phyloP scores from a whole-genome alignment of 2,888 invertebrate genomes.

The Glyphotaelius pellucidus region DNA sequence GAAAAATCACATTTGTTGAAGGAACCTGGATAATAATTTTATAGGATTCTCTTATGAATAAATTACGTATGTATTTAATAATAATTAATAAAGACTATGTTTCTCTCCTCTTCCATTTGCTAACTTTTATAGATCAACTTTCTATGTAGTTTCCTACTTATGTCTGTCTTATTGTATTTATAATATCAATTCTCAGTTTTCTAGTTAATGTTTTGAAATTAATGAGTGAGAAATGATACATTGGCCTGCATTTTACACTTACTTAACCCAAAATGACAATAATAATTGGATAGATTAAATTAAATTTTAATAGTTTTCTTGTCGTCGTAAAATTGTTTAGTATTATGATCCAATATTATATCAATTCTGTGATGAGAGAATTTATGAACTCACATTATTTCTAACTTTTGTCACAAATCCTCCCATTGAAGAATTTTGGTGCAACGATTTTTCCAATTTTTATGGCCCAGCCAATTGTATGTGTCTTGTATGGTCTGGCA shows the following conservation, averaged over 20 bases:
- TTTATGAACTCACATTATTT: not conserved
- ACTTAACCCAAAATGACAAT: conserved; percentile 9
- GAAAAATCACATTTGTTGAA: not conserved
- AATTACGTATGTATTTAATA: not conserved
- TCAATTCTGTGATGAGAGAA: not conserved
- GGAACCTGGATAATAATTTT: not conserved
- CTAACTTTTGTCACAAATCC: not conserved
- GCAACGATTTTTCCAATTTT: not conserved
- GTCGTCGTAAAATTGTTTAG: conserved; percentile 1
- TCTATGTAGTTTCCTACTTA: not conserved
- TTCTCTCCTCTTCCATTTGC: not conserved
- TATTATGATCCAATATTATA: not conserved
- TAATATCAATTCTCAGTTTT: not conserved
- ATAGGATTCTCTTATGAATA: not conserved
- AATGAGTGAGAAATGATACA: not conserved
- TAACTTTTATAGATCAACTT: not conserved
- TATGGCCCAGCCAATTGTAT: not conserved
- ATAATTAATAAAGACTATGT: not conserved
- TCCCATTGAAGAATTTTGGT: not conserved
- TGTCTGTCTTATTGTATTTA: not conserved
- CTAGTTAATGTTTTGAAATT: not conserved
- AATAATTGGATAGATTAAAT: conserved; percentile 15
- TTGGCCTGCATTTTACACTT: not conserved
- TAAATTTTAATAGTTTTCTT: not conserved
- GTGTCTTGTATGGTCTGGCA: not conserved